Evolutionary conservation across 1,140 invertebrate species (phyloP), one percentile per base, ranked within the genome.

Genomic region (Melitaea cinxia): DNA sequence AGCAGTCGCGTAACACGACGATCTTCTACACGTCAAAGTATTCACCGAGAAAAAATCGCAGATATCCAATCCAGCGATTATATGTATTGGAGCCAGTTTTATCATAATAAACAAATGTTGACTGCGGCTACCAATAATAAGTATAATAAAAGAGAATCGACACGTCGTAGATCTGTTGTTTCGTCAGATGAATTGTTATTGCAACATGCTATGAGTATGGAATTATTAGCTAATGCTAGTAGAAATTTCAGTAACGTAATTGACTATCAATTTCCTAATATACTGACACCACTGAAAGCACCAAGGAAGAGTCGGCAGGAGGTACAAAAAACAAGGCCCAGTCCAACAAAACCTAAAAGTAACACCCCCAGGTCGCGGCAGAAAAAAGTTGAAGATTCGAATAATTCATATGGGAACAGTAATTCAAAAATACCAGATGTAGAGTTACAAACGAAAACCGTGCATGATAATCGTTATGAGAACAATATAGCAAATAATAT

Each of bases 181-280:
- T 55, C 54, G 10, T 35, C 65, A 7, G 65, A 72, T 17, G 58
- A 65, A 9, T 19, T 72, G 1, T 21, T 72, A 47, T 30, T 54
- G n/a, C 56, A 66, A 55, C 64, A 66, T 60, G 57, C 64, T 24
- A 47, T 66, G 37, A 66, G 47, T 60, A n/a, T 60, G 9, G 64
- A 66, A 17, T 1, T 66, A 17, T 49, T 59, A 24, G 15, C 24
- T 35, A 54, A 63, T 45, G 33, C 17, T 33, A 60, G 50, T 5
- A 55, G 23, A 42, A 52, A 55, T 42, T 17, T 42, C 17, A 45
- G 0, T 37, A 33, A 28, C 17, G 17, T 42, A 0, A 15, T 37
- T 47, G 37, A 66, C 33, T 60, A 60, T 47, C 49, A 59, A 26
- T 66, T 54, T 55, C 52, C 64, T 23, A 55, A 35, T 62, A 3